phyloP scores from a whole-genome alignment of 2,797 vertebrate species.

The Platalea minor region DNA sequence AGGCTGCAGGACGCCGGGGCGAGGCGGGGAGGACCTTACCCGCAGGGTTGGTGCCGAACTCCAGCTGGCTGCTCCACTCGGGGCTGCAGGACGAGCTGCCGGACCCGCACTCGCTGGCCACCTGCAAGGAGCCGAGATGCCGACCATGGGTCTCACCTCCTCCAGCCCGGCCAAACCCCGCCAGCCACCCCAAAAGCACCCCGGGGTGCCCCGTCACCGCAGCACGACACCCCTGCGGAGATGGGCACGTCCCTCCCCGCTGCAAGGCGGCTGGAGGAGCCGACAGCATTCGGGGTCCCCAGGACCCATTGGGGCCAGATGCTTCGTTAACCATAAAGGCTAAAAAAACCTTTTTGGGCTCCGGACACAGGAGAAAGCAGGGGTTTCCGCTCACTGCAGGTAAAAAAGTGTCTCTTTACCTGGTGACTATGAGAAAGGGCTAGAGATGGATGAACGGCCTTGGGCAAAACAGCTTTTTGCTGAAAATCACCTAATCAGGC shows the following conservation, averaged over 20 bases:
- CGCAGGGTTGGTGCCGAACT: slow-evolving; percentile 72
- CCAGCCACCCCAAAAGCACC: not conserved
- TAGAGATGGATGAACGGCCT: rapidly evolving
- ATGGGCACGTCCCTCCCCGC: rapidly evolving
- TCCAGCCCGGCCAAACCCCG: not conserved
- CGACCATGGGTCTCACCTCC: not conserved
- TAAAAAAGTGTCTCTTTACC: not conserved
- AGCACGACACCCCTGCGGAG: rapidly evolving
- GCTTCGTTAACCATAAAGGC: not conserved
- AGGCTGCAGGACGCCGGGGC: not conserved
- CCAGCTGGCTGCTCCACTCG: slow-evolving; percentile 89
- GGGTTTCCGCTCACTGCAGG: rapidly evolving
- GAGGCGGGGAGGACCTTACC: slow-evolving; percentile 58
- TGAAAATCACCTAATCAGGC: not conserved
- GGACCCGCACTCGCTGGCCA: slow-evolving; percentile 86
- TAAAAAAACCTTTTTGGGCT: not conserved
- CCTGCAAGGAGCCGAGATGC: slow-evolving; percentile 63
- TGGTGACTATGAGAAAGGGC: not conserved
- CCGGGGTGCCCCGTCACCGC: rapidly evolving
- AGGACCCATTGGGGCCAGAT: not conserved
- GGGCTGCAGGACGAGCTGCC: slow-evolving; percentile 95
- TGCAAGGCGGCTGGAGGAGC: not conserved
- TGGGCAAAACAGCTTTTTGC: not conserved
- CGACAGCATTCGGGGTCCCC: rapidly evolving
- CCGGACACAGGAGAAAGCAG: not conserved